These are phyloP conservation scores for Catajapyx aquilonaris DNA, from an alignment of 1,140 invertebrate genomes.

Conservation along the genomic window DNA sequence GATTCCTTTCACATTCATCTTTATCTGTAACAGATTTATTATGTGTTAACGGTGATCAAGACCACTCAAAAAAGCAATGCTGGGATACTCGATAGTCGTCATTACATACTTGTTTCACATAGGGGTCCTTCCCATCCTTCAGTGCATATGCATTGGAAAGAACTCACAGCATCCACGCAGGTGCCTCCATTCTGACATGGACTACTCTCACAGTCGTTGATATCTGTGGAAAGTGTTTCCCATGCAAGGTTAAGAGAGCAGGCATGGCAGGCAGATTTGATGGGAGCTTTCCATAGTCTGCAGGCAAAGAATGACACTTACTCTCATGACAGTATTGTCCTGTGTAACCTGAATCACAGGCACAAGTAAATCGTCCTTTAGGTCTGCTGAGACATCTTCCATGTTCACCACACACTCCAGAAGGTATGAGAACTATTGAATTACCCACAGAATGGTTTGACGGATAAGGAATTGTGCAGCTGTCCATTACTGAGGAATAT, in stretches of 20 bases:
- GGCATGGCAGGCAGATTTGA: too few relatives aligned
- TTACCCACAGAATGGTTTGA: conserved; percentile 17
- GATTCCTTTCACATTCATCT: conserved; percentile 16
- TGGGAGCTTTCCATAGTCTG: too few relatives aligned
- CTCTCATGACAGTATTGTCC: conserved; percentile 53
- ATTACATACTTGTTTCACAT: conserved; percentile 36
- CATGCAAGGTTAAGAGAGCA: too few relatives aligned
- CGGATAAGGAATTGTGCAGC: conserved; percentile 25
- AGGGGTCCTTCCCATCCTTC: conserved; percentile 40
- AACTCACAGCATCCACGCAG: conserved; percentile 51
- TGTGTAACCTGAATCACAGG: conserved; percentile 52
- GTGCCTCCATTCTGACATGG: conserved; percentile 52
- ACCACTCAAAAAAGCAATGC: not conserved
- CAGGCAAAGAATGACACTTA: too few relatives aligned
- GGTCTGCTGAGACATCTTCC: conserved; percentile 45
- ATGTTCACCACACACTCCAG: conserved; percentile 47
- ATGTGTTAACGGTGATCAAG: too few relatives aligned
- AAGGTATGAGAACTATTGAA: conserved; percentile 12
- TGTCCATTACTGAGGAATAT: conserved; percentile 21
- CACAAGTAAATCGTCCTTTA: conserved; percentile 39
- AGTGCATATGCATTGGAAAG: conserved; percentile 53
- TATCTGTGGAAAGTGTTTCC: conserved; percentile 24
- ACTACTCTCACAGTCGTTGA: conserved; percentile 45
- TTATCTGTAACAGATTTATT: conserved; percentile 12
- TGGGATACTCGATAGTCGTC: conserved; percentile 17